phyloP scores from a whole-genome alignment of 2,797 vertebrate genomes.

The Chiroxiphia lanceolata region DNA sequence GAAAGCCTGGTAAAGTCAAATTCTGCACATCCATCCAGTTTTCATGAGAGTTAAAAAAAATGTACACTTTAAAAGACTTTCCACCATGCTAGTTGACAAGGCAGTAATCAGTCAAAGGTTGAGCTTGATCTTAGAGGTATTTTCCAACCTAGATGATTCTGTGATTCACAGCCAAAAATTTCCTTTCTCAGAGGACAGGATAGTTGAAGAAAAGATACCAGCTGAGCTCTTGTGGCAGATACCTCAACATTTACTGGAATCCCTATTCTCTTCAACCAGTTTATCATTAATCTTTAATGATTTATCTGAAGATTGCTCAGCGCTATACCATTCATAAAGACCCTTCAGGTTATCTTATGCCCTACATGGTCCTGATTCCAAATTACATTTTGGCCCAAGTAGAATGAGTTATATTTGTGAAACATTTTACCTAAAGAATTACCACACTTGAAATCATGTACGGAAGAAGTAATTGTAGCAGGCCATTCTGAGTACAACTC shows the following conservation, averaged over 20 bases:
- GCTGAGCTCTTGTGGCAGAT: neutral
- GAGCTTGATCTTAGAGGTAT: neutral
- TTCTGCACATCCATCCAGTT: neutral
- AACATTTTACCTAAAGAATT: neutral
- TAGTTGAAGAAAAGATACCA: neutral
- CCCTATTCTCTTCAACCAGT: neutral
- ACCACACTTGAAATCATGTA: neutral
- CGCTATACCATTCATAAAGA: rapidly evolving
- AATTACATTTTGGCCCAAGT: neutral
- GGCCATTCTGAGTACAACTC: neutral
- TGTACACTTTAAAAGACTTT: neutral
- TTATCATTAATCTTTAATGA: neutral
- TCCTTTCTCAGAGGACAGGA: neutral
- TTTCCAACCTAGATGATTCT: neutral
- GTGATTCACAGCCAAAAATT: neutral
- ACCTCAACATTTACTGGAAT: neutral
- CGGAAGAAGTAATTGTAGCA: neutral
- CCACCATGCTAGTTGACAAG: neutral
- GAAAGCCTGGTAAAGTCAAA: neutral
- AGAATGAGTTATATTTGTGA: neutral
- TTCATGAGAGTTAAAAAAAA: neutral
- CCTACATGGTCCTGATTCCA: neutral
- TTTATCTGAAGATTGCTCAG: neutral
- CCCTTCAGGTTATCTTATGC: neutral
- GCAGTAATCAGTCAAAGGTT: neutral